Evolutionary conservation across 2,797 vertebrate species (phyloP), one percentile per base, ranked within the genome.

Genomic region (Centroberyx gerrardi): DNA sequence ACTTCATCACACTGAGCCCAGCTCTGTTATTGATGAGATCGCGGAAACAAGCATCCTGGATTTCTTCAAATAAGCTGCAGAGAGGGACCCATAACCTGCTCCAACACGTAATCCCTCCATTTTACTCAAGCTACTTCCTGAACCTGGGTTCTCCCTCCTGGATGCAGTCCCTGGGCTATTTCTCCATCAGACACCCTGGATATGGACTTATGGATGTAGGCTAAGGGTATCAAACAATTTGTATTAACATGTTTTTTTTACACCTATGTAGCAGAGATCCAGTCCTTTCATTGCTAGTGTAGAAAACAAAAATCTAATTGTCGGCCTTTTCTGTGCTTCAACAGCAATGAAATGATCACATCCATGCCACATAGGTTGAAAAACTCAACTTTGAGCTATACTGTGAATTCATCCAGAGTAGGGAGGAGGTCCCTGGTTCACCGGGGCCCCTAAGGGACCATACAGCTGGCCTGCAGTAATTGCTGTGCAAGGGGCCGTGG

Each of bases 391-490:
- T 48, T 4, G 4, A 54, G 2, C 0, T 6, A 60, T 46, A 33
- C 59, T 60, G 59, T 82, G 66, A 74, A 55, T 69, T 59, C 40
- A 68, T 68, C 36, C 33, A 1, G 53, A 74, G 74, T 53, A 72
- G 76, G 84, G 88, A 88, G 88, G 88, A 82, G 90, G 82, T 75
- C 87, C 79, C 88, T 60, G 80, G 81, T 84, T 87, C 54, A 62
- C 74, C 3, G 76, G 67, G 77, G 61, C 62, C 82, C 92, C 81
- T 80, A 1, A 62, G 91, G 90, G 90, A 88, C 86, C 85, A 82
- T 85, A 90, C 94, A 95, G 94, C 93, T 94, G 93, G 84, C 46
- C 81, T 77, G 72, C 66, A 69, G 78, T 92, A 93, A 94, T 94
- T 92, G 91, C 88, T 64, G 75, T 87, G 91, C 78, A 87, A 83